These are phyloP conservation scores for Nephrotoma flavescens DNA, from an alignment of 2,888 invertebrate genomes.

Conservation along the genomic window DNA sequence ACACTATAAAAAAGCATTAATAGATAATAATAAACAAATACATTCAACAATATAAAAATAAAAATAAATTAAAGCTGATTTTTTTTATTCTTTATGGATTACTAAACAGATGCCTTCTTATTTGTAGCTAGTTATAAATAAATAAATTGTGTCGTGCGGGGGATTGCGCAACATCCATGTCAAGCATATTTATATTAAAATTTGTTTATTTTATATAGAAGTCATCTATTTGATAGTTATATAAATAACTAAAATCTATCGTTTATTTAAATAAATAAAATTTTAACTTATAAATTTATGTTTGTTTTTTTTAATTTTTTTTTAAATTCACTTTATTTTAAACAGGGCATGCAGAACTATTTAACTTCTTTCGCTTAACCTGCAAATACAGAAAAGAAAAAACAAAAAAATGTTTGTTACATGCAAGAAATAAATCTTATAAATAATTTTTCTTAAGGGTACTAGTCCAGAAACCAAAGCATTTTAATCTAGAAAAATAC, in stretches of 20 bases:
- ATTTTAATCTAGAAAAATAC: background rate
- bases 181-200: background rate
- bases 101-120: background rate
- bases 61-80: background rate
- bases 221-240: background rate
- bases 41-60: background rate
- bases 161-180: background rate
- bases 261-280: background rate
- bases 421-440: background rate
- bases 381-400: conserved; percentile 13
- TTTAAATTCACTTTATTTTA: conserved; percentile 4
- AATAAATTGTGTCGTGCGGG: background rate
- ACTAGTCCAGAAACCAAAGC: background rate
- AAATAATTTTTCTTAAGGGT: background rate
- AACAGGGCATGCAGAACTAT: conserved; percentile 19
- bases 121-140: background rate
- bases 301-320: background rate
- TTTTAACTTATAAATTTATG: background rate
- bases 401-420: background rate
- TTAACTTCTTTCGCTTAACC: conserved; percentile 25
- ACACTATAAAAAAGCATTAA: background rate
- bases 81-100: background rate
- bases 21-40: background rate
- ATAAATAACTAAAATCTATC: background rate
- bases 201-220: background rate